Base-by-base conservation (phyloP, 2,888 invertebrate species). In the Cheilosia grossa region DNA sequence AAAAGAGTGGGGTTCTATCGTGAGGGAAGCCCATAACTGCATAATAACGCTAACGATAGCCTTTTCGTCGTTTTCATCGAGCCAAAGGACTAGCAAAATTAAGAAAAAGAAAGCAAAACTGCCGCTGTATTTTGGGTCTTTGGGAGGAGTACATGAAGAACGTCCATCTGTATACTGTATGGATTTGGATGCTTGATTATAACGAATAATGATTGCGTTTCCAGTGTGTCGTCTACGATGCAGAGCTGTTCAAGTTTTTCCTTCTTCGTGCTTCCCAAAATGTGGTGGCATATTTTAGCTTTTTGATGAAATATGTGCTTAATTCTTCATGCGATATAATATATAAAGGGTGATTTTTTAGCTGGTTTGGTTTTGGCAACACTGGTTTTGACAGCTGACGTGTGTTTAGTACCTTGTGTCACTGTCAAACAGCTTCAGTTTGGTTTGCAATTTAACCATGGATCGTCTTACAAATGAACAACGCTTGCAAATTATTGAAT, bases 151-250 rank as follows among this genome's bases (percentile, higher is more conserved):
- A 30, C 9, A 49, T 47, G 58, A 10, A 49, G 51, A 53, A 27
- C 37, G 33, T 21, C 33, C 69, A 33, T 56, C 47, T 9, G 30
- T 30, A 7, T 27, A 9, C 30, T 44, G 5, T 44, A 15, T 7
- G 15, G 27, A 37, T 37, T 13, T 13, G 13, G 44, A 44, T 44
- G 6, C 44, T 51, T 77, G 77, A 77, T 77, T 77, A 69, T 67
- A 77, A 77, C 61, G 69, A 69, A 77, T 77, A 69, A 77, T 69
- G 77, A 77, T 77, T 69, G 67, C 47, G 61, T 67, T 77, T 77
- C 53, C 59, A 53, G 44, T 44, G 53, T 61, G 37, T 69, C 61
- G 44, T 77, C 53, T 61, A 47, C 33, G 77, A 53, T 69, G 67
- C 53, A 61, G 13, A 33, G 69, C 61, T 42, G 58, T 40, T 75